Conservation (phyloP, 1,140 invertebrate species). For the Nephila pilipes region DNA sequence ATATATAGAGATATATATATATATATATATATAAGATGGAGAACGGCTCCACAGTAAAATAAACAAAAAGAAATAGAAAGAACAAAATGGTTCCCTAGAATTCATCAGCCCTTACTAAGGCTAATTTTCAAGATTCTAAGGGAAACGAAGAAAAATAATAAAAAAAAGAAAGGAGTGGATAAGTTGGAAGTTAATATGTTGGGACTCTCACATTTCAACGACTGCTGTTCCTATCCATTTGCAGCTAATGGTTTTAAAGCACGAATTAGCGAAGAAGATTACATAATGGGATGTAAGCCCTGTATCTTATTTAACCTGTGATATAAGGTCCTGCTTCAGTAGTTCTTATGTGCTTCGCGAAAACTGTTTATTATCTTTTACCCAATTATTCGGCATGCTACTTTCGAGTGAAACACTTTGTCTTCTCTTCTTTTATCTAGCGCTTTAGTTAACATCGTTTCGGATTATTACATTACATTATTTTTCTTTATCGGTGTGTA, state of each 20-base stretch:
- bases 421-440: not conserved
- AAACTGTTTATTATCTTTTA: constrained; percentile 18
- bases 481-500: not conserved
- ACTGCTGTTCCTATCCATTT: not conserved
- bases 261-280: constrained; percentile 59
- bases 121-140: constrained; percentile 17
- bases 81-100: not conserved
- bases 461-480: not conserved
- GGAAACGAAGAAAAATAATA: not conserved
- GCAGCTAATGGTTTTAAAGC: constrained; percentile 61
- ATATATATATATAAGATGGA: not conserved
- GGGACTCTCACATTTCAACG: constrained; percentile 49
- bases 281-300: constrained; percentile 5
- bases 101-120: constrained; percentile 26
- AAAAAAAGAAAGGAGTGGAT: not conserved
- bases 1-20: too few species aligned
- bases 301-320: constrained; percentile 44
- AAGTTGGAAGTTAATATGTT: constrained; percentile 26
- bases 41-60: not conserved
- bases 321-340: constrained; percentile 33
- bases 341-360: not conserved
- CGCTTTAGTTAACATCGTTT: not conserved
- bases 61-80: not conserved
- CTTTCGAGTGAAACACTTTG: not conserved
- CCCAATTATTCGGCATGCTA: not conserved